These are phyloP conservation scores for Carcina quercana DNA, from an alignment of 2,888 invertebrate genomes.

Conservation along the genomic window DNA sequence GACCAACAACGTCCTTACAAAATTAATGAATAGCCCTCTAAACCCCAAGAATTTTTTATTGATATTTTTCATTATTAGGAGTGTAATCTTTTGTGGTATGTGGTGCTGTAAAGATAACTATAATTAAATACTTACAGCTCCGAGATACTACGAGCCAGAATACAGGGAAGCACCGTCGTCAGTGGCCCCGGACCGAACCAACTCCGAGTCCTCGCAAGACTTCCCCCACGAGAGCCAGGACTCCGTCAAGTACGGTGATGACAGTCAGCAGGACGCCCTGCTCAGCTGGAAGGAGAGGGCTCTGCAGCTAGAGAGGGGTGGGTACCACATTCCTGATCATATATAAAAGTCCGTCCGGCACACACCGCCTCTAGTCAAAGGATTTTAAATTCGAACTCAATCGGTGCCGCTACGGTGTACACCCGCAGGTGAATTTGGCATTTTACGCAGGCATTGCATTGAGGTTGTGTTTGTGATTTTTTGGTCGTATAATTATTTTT, in stretches of 20 bases:
- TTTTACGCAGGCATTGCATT: too few relatives aligned
- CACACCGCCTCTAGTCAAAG: too few relatives aligned
- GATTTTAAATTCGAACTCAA: too few relatives aligned
- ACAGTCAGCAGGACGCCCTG: conserved; percentile 30
- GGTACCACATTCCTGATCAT: too few relatives aligned
- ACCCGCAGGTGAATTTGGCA: too few relatives aligned
- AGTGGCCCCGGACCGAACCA: conserved; percentile 37
- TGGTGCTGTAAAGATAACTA: background rate
- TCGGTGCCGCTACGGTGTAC: too few relatives aligned
- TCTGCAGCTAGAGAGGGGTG: conserved; percentile 76
- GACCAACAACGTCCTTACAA: too few relatives aligned
- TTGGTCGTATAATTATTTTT: too few relatives aligned
- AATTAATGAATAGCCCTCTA: too few relatives aligned
- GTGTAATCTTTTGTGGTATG: too few relatives aligned
- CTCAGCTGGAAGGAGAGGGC: conserved; percentile 75
- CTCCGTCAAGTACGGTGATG: conserved; percentile 32
- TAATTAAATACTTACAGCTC: conserved; percentile 21
- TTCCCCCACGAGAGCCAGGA: conserved; percentile 58
- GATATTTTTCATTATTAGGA: background rate
- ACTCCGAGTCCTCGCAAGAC: conserved; percentile 58
- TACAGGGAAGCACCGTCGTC: conserved; percentile 36
- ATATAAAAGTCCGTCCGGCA: too few relatives aligned
- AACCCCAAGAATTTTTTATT: background rate
- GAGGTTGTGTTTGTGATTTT: too few relatives aligned
- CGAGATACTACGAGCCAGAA: conserved; percentile 55